Base-by-base conservation (phyloP, 30 jellyfish, hydroid and myxozoan species). In the Catostylus mosaicus region DNA sequence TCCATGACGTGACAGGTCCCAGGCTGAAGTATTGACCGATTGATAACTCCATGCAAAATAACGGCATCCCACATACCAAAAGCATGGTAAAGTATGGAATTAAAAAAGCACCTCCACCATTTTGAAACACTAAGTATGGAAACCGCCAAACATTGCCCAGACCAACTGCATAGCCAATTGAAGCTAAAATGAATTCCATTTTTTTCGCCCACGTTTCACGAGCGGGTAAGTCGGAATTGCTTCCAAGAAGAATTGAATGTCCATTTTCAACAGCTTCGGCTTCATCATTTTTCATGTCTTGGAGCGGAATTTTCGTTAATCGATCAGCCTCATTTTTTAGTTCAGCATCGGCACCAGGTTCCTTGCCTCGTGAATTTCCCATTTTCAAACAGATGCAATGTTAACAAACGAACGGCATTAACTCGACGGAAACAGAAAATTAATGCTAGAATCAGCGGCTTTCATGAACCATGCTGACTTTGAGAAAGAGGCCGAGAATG, bases 71-170 rank as follows among this genome's bases (percentile, higher is more conserved):
- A 59, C 98, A 92, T 33, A 92, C 40, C 3, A 92, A 33, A 32
- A 92, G 75, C 98, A 92, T 92, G 68, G 85, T 82, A 56, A 92
- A 81, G 61, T 92, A 92, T 26, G 98, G 98, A n/a, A 92, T 82
- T 18, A 92, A 79, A 73, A 92, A 92, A 14, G 98, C 98, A 18
- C 98, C 98, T 7, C 98, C 98, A n/a, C 98, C 98, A 81, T 92
- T 92, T 61, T 81, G 89, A 76, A 92, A 92, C 2, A 70, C 97
- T 77, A 92, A 63, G 75, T 92, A 92, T 33, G 98, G 98, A 59
- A 92, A 92, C 86, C 98, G 64, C 98, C 98, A 92, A 9, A 92
- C 97, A 43, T 92, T 92, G 18, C 98, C 98, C 70, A 92, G 60
- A 35, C 98, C 98, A 65, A 92, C 96, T 34, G 97, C 95, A 68